phyloP scores from a whole-genome alignment of 2,888 invertebrate genomes.

The Acanthococcus lagerstroemiae region DNA sequence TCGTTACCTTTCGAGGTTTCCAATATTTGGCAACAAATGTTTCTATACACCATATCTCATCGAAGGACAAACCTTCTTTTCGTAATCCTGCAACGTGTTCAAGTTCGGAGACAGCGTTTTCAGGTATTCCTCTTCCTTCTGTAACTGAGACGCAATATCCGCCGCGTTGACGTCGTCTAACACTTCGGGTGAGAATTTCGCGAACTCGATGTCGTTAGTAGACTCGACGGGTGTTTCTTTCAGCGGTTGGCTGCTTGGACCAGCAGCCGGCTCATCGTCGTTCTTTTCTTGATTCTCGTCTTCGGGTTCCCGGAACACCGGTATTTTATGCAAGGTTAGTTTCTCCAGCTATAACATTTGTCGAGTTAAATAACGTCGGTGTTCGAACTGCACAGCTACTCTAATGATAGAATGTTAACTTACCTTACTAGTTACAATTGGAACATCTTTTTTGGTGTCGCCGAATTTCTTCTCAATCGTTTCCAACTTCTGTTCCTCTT shows the following conservation, averaged over 20 bases:
- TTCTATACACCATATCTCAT: background rate
- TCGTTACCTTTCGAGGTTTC: background rate
- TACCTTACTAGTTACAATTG: background rate
- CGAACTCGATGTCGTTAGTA: background rate
- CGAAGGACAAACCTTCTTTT: conserved; percentile 43
- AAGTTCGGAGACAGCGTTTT: conserved; percentile 61
- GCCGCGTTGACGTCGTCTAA: background rate
- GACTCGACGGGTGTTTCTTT: background rate
- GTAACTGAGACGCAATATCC: conserved; percentile 1
- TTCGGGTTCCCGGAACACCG: conserved; percentile 42
- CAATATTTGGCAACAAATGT: background rate
- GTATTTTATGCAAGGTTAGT: conserved; percentile 55
- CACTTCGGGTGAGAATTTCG: background rate
- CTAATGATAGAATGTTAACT: background rate
- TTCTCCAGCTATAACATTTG: conserved; percentile 43
- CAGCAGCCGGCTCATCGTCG: background rate
- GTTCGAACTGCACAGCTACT: background rate
- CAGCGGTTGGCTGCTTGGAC: background rate
- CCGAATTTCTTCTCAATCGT: conserved; percentile 49
- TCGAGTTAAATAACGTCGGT: background rate
- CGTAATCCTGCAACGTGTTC: conserved; percentile 59
- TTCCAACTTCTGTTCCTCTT: conserved; percentile 60
- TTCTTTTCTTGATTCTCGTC: conserved; percentile 4
- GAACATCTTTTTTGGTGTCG: conserved; percentile 2
- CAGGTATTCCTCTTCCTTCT: conserved; percentile 41